Base-by-base conservation (phyloP, 2,797 vertebrate species). In the Discoglossus pictus region DNA sequence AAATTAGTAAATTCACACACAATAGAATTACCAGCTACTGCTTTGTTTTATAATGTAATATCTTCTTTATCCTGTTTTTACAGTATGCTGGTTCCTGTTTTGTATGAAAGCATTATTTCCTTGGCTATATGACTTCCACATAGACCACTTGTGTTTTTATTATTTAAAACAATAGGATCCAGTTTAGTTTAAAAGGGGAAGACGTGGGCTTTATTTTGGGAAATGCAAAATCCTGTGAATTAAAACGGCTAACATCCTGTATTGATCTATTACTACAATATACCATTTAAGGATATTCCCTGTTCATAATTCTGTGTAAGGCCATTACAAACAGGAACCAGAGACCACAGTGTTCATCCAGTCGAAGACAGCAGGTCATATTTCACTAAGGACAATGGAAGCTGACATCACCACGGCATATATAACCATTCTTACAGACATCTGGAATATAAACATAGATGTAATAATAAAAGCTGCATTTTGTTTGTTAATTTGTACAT, bases 91-190 rank as follows among this genome's bases (percentile, higher is more conserved):
- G 10, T 48, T 66, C 42, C 13, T 48, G 31, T 39, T n/a, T 31
- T 56, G 23, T 25, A 48, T 34, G 24, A 2, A 38, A n/a, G n/a
- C n/a, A 27, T 38, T 31, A 40, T 43, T 47, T 68, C 66, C 56
- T 54, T 54, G 36, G 40, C 31, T 24, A 25, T 39, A 27, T 38
- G 16, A 13, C 27, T 38, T 38, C 10, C 40, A 40, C n/a, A 1
- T 54, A 2, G 2, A 10, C 15, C 40, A 61, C 27, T 40, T 48
- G 52, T 39, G n/a, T 42, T 21, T 15, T 10, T 13, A n/a, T 17
- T 18, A 6, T 25, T 16, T 53, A 46, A 38, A 68, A 54, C 56
- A 61, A 61, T 43, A 1, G 13, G 36, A 15, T 23, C 1, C 36
- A 10, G 8, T 58, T 24, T 15, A 35, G 24, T 31, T 52, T 18